Evolutionary conservation across 2,888 invertebrate species (phyloP).

Genomic region (Dynastes hyllus): DNA sequence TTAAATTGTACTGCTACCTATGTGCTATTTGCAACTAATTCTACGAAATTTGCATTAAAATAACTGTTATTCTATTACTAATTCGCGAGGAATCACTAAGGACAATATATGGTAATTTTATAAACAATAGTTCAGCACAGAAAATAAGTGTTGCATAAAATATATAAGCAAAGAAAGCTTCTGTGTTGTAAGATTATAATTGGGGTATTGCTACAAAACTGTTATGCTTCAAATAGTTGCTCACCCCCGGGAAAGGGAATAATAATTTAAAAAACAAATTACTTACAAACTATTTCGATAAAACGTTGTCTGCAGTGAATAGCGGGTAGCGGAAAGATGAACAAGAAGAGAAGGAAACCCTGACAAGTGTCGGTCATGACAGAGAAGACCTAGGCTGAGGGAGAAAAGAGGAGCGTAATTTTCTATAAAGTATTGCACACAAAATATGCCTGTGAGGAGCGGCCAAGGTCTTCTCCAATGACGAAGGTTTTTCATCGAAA

Average conservation of each 20-base stretch:
- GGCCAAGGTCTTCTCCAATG: slow-evolving; percentile 37
- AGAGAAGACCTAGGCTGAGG: slow-evolving; percentile 1
- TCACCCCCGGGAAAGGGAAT: neutral
- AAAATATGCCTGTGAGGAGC: slow-evolving; percentile 42
- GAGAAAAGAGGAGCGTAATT: slow-evolving; percentile 34
- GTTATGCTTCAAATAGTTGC: slow-evolving; percentile 42
- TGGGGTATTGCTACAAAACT: neutral
- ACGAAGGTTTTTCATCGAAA: slow-evolving; percentile 47
- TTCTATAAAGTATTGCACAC: slow-evolving; percentile 46
- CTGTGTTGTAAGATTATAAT: neutral
- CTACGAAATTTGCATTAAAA: too few species aligned
- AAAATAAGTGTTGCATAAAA: too few species aligned
- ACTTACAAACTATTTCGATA: slow-evolving; percentile 47
- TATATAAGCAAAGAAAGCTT: neutral
- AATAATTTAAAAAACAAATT: slow-evolving; percentile 48
- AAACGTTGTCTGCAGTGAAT: slow-evolving; percentile 42
- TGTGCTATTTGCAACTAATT: too few species aligned
- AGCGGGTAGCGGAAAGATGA: slow-evolving; percentile 20
- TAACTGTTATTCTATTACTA: too few species aligned
- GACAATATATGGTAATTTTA: too few species aligned
- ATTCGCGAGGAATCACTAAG: too few species aligned
- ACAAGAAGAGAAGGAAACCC: slow-evolving; percentile 19
- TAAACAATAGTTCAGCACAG: too few species aligned
- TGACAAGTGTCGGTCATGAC: slow-evolving; percentile 34
- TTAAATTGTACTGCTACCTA: too few species aligned